Percentiles rank a stretch among this genome's conserved stretches.
phyloP scores from a whole-genome alignment of 2,888 invertebrate genomes.

The Exocentrus adspersus region DNA sequence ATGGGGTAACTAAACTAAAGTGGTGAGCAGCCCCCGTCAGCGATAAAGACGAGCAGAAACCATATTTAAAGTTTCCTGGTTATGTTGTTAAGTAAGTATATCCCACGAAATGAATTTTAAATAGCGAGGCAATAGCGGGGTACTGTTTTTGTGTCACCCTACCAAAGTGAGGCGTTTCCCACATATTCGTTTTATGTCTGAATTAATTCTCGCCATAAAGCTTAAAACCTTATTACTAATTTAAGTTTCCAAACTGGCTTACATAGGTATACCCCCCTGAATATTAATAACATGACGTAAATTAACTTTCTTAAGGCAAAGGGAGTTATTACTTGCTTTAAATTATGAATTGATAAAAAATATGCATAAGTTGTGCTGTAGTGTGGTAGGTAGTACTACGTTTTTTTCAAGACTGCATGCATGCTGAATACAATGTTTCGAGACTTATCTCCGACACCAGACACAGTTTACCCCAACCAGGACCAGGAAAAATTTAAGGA shows the following conservation, averaged over 20 bases:
- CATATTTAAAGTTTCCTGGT: conserved; percentile 55
- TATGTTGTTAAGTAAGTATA: conserved; percentile 55
- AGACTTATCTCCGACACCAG: no score
- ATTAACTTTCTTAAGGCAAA: conserved; percentile 25
- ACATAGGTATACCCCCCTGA: conserved; percentile 38
- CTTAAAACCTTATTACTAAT: conserved; percentile 49
- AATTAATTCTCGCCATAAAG: conserved; percentile 47
- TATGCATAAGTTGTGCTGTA: no score
- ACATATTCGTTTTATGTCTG: conserved; percentile 47
- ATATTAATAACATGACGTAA: conserved; percentile 40
- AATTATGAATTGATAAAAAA: conserved; percentile 24
- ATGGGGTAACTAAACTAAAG: conserved; percentile 10
- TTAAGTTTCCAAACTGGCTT: conserved; percentile 48
- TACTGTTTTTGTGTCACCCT: conserved; percentile 30
- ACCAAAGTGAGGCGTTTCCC: conserved; percentile 35
- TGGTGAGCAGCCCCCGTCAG: conserved; percentile 19
- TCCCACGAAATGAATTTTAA: conserved; percentile 55
- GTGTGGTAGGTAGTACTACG: no score
- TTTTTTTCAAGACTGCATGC: no score
- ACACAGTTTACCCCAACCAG: no score
- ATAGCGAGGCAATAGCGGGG: conserved; percentile 45
- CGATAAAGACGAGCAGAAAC: conserved; percentile 46
- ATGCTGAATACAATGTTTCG: no score
- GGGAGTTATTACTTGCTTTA: conserved; percentile 15
- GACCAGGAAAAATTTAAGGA: no score